phyloP scores from a whole-genome alignment of 2,113 vertebrate genomes.

The Antidorcas marsupialis region DNA sequence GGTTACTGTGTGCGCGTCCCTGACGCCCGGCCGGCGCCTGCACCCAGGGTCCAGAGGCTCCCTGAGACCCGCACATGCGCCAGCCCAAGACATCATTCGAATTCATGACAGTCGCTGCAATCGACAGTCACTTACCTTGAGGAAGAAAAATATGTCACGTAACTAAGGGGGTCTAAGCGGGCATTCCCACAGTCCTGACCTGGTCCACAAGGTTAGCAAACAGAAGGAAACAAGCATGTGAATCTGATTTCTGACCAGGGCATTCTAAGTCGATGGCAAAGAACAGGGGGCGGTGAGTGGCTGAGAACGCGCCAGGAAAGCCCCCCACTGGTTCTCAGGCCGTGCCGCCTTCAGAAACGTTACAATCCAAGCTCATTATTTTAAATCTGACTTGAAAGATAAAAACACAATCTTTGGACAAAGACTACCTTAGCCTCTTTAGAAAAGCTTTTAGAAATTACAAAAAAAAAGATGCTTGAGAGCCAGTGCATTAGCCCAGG shows the following conservation, averaged over 20 bases:
- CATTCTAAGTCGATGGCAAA: background rate
- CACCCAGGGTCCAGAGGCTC: background rate
- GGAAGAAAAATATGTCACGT: background rate
- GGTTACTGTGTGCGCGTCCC: background rate
- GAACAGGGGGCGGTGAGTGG: background rate
- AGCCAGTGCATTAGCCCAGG: rapidly evolving
- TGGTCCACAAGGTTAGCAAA: background rate
- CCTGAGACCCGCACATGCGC: background rate
- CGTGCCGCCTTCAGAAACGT: rapidly evolving
- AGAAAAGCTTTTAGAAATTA: background rate
- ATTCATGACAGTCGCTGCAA: background rate
- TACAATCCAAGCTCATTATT: rapidly evolving
- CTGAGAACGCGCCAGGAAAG: rapidly evolving
- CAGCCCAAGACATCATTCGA: background rate
- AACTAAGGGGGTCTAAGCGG: background rate
- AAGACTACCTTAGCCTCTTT: background rate
- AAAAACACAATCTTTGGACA: background rate
- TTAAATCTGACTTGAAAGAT: background rate
- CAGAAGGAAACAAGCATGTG: background rate
- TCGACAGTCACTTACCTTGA: conserved; percentile 56
- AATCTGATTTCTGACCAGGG: background rate
- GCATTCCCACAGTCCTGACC: background rate
- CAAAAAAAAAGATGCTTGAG: no score
- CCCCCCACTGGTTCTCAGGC: background rate
- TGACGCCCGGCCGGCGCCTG: background rate